phyloP scores from a whole-genome alignment of 2,888 invertebrate genomes.

The Steinernema scapterisci region DNA sequence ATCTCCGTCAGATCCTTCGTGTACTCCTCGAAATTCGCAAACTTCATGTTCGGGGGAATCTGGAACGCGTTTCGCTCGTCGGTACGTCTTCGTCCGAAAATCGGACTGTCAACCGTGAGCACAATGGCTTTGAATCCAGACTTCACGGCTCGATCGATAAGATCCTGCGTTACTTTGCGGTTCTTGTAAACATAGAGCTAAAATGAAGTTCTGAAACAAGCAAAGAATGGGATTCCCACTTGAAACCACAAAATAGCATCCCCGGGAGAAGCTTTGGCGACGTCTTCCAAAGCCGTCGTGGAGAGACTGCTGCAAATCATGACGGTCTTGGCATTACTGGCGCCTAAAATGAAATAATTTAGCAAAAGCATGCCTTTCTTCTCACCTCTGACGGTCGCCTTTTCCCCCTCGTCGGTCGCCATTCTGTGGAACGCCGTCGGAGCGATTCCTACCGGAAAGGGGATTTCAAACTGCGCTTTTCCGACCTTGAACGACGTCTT shows the following conservation, averaged over 20 bases:
- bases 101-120: conserved; percentile 79
- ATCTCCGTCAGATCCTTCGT: conserved; percentile 70
- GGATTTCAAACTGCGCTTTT: conserved; percentile 71
- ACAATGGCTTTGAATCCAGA: conserved; percentile 74
- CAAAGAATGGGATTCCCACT: conserved; percentile 37
- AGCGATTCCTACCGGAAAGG: conserved; percentile 78
- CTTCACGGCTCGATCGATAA: conserved; percentile 80
- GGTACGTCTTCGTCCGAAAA: conserved; percentile 74
- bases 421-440: conserved; percentile 84
- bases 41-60: conserved; percentile 26
- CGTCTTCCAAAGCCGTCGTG: conserved; percentile 45
- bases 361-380: background rate
- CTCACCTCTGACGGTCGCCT: conserved; percentile 80
- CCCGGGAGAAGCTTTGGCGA: conserved; percentile 38
- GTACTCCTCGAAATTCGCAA: conserved; percentile 50
- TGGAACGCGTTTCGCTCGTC: conserved; percentile 36
- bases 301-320: conserved; percentile 49
- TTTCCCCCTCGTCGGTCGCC: conserved; percentile 87
- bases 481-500: conserved; percentile 69
- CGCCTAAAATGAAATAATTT: conserved; percentile 35
- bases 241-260: conserved; percentile 54
- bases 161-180: conserved; percentile 62
- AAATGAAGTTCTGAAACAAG: conserved; percentile 71
- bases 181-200: conserved; percentile 84
- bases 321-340: conserved; percentile 39